Evolutionary conservation across 2,113 vertebrate genomes (phyloP).

Genomic region (Neofelis nebulosa): DNA sequence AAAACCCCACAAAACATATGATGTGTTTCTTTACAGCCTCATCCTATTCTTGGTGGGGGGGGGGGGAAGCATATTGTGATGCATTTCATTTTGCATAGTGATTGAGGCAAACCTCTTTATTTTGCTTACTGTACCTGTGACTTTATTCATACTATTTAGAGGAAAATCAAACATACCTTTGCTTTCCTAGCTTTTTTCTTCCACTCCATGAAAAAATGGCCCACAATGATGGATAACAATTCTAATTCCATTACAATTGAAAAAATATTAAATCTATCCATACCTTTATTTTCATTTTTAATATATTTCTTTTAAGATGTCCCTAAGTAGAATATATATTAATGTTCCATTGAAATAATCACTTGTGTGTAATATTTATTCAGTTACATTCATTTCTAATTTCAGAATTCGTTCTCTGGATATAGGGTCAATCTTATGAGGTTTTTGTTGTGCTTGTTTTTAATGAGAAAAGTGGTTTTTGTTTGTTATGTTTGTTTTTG

Average conservation of each 20-base stretch:
- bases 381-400: neutral
- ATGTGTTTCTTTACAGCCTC: conserved; percentile 62
- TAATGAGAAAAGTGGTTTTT: neutral
- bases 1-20: accelerated
- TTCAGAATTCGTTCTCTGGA: neutral
- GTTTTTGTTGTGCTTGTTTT: neutral
- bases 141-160: neutral
- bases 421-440: neutral
- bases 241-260: neutral
- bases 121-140: neutral
- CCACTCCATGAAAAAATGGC: neutral
- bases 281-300: neutral
- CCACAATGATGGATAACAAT: neutral
- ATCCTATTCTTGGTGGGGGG: neutral
- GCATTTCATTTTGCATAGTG: neutral
- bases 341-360: neutral
- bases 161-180: neutral
- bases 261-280: neutral
- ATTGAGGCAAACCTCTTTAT: neutral
- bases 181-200: neutral
- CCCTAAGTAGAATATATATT: neutral
- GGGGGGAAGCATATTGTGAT: neutral
- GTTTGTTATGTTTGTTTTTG: neutral
- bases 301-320: neutral
- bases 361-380: neutral